These are phyloP conservation scores for Eudasyphora cyanicolor DNA, from an alignment of 2,888 invertebrate species.

Conservation along the genomic window DNA sequence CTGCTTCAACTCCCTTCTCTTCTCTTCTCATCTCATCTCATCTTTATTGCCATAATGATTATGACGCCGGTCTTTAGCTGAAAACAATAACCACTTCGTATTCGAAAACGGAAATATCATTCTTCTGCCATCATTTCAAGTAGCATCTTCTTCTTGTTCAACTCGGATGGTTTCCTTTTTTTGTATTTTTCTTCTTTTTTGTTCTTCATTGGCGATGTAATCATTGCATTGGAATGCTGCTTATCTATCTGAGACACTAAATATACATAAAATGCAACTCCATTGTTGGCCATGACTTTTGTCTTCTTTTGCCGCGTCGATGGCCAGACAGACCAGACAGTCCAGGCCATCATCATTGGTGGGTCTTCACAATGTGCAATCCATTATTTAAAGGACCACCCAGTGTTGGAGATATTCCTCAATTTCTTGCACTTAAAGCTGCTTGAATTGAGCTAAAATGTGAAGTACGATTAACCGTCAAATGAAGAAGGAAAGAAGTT, in stretches of 20 bases:
- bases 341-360: background rate
- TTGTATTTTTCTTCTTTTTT: background rate
- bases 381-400: slow-evolving; percentile 23
- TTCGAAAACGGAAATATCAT: slow-evolving; percentile 22
- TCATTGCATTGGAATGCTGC: slow-evolving; percentile 21
- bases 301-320: background rate
- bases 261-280: background rate
- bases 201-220: background rate
- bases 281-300: background rate
- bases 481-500: background rate
- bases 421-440: background rate
- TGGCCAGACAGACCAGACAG: too few relatives aligned
- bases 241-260: slow-evolving; percentile 19
- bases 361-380: background rate
- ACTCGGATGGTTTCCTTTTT: slow-evolving; percentile 4
- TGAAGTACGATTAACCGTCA: background rate
- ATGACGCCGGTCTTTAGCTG: background rate
- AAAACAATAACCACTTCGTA: background rate
- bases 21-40: background rate
- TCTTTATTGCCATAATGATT: background rate
- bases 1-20: background rate
- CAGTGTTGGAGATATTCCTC: background rate
- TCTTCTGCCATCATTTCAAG: background rate
- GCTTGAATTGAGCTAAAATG: too few relatives aligned
- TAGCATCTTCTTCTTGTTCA: background rate